These are phyloP conservation scores for Anastrepha obliqua DNA, from an alignment of 1,140 invertebrate genomes.

Conservation along the genomic window DNA sequence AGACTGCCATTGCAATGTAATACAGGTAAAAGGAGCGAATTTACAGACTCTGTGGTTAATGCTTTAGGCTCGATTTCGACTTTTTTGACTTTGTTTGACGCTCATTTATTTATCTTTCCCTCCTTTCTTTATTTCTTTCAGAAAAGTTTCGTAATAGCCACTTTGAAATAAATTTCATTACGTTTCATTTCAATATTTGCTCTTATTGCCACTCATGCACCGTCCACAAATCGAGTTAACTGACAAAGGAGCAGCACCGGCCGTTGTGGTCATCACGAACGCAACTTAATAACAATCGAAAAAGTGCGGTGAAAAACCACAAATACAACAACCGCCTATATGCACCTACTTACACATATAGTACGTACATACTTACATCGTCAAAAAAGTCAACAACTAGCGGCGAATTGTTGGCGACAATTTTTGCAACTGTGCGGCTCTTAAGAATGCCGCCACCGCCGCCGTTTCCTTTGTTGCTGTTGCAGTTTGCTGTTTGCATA, in stretches of 20 bases:
- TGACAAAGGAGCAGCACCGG: not conserved
- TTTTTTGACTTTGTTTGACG: slow-evolving; percentile 10
- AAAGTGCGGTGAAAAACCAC: not conserved
- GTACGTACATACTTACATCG: not conserved
- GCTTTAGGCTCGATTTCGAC: slow-evolving; percentile 14
- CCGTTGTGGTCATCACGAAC: not conserved
- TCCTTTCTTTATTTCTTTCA: not conserved
- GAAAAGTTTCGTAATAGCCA: not conserved
- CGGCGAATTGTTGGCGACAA: slow-evolving; percentile 26
- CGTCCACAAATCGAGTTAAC: not conserved
- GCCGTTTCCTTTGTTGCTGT: not conserved
- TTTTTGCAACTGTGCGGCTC: slow-evolving; percentile 44
- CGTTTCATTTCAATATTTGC: slow-evolving; percentile 39
- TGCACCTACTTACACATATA: not conserved
- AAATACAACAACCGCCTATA: not conserved
- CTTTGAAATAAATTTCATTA: slow-evolving; percentile 52
- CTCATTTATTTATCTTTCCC: not conserved
- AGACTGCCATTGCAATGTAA: not conserved
- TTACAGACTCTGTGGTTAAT: slow-evolving; percentile 28
- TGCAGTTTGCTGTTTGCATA: slow-evolving; percentile 14
- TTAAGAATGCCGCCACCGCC: slow-evolving; percentile 29
- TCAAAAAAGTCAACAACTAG: slow-evolving; percentile 23
- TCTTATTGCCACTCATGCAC: not conserved
- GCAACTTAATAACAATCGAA: slow-evolving; percentile 38
- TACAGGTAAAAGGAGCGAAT: slow-evolving; percentile 17